These are phyloP conservation scores for Pseudomyrmex flavicornis DNA, from an alignment of 1,140 invertebrate genomes.

Conservation along the genomic window DNA sequence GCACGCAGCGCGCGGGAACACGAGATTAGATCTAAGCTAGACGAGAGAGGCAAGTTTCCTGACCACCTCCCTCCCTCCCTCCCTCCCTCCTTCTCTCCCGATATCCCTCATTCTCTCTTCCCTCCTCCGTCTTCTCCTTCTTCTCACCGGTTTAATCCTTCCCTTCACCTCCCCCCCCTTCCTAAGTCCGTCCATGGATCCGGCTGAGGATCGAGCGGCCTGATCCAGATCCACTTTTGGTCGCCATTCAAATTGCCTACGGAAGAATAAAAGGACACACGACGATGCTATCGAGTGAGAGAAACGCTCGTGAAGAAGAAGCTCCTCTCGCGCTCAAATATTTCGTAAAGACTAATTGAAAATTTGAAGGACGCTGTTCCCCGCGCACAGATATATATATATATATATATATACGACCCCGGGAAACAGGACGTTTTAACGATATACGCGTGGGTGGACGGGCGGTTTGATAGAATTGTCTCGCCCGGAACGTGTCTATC, in stretches of 20 bases:
- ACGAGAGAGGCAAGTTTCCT: constrained; percentile 72
- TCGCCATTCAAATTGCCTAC: constrained; percentile 46
- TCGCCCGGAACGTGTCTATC: constrained; percentile 36
- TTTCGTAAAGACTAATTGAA: constrained; percentile 56
- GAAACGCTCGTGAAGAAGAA: background rate
- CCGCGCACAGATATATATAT: constrained; percentile 28
- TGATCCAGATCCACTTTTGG: constrained; percentile 45
- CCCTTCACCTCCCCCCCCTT: background rate
- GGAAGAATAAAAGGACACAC: constrained; percentile 44
- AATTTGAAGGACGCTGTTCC: constrained; percentile 40
- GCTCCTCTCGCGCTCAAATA: constrained; percentile 9
- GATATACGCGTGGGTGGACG: constrained; percentile 34
- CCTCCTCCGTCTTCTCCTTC: background rate
- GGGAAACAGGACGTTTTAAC: constrained; percentile 35
- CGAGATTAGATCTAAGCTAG: constrained; percentile 83
- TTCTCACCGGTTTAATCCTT: constrained; percentile 12
- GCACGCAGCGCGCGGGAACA: constrained; percentile 84
- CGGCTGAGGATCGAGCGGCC: background rate
- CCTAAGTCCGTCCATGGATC: background rate
- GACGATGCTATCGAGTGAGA: constrained; percentile 5
- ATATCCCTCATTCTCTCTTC: constrained; percentile 31
- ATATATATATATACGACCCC: constrained; percentile 14
- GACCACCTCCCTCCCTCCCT: constrained; percentile 55
- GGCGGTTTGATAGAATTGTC: constrained; percentile 48
- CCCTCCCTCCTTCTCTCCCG: constrained; percentile 11